A percentile compares a stretch with the other conserved stretches of the same genome.
Evolutionary conservation across 2,113 vertebrate species (phyloP).

Genomic region (Oceanodroma tethys): DNA sequence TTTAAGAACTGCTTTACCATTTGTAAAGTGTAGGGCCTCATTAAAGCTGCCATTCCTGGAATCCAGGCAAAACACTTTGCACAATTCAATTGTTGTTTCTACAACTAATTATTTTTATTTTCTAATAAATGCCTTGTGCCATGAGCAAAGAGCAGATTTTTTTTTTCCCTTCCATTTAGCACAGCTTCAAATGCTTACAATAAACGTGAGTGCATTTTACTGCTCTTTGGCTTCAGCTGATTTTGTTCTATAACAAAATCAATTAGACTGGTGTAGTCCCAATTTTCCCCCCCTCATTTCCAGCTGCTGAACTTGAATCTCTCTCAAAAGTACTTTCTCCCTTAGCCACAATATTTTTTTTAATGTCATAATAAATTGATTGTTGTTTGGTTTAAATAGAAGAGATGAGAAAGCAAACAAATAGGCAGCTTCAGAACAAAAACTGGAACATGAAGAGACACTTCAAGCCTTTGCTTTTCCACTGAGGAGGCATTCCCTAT

Average conservation of each 20-base stretch:
- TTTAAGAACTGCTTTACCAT: constrained; percentile 28
- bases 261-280: constrained; percentile 72
- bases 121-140: constrained; percentile 68
- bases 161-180: constrained; percentile 50
- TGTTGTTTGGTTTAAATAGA: constrained; percentile 69
- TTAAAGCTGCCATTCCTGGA: constrained; percentile 77
- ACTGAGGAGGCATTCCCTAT: constrained; percentile 38
- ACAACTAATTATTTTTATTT: constrained; percentile 83
- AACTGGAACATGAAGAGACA: constrained; percentile 65
- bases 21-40: constrained; percentile 71
- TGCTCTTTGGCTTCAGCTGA: constrained; percentile 60
- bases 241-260: constrained; percentile 73
- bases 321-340: constrained; percentile 67
- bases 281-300: constrained; percentile 50
- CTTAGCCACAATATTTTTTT: constrained; percentile 62
- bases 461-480: constrained; percentile 59
- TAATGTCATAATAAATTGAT: constrained; percentile 68
- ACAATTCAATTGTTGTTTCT: constrained; percentile 81
- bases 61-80: constrained; percentile 76
- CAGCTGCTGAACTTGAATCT: constrained; percentile 71
- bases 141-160: constrained; percentile 34
- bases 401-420: constrained; percentile 33
- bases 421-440: constrained; percentile 68
- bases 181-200: constrained; percentile 44
- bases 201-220: constrained; percentile 69